Evolutionary conservation across 2,888 invertebrate genomes (phyloP).

Genomic region (Lasioglossum figueresi): DNA sequence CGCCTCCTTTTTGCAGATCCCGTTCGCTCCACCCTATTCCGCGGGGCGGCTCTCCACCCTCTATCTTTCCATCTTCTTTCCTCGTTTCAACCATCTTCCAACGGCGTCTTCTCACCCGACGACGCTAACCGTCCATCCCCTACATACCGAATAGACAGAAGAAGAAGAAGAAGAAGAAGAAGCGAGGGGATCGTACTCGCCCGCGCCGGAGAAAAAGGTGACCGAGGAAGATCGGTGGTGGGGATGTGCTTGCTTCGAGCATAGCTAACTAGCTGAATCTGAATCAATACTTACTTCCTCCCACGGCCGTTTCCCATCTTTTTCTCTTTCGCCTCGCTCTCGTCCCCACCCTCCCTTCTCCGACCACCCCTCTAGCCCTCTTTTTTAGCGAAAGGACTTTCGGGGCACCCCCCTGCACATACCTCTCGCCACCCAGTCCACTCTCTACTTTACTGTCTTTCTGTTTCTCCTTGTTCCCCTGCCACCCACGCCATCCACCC

Average conservation of each 20-base stretch:
- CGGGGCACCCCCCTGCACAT: constrained; percentile 46
- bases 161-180: constrained; percentile 25
- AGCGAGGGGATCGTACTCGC: constrained; percentile 53
- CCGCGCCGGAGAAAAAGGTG: constrained; percentile 58
- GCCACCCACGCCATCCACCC: background rate
- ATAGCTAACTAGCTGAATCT: constrained; percentile 82
- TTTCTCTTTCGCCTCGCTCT: constrained; percentile 39
- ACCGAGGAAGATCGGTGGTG: constrained; percentile 45
- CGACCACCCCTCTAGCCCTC: constrained; percentile 36
- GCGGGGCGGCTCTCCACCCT: constrained; percentile 34
- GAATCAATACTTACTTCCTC: constrained; percentile 81
- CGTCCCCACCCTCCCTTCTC: constrained; percentile 17
- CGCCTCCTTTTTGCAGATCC: constrained; percentile 57
- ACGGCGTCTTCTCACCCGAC: background rate
- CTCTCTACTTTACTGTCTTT: constrained; percentile 29
- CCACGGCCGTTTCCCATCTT: constrained; percentile 69
- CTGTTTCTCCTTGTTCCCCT: constrained; percentile 27
- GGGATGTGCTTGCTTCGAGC: constrained; percentile 75
- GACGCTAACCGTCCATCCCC: constrained; percentile 18
- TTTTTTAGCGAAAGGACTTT: constrained; percentile 64
- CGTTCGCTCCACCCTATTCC: constrained; percentile 36
- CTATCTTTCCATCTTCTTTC: constrained; percentile 19
- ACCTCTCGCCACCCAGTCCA: constrained; percentile 29
- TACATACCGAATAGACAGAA: constrained; percentile 43
- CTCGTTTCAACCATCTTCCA: background rate